Conservation (phyloP, 2,888 invertebrate species). For the Myopa tessellatipennis region DNA sequence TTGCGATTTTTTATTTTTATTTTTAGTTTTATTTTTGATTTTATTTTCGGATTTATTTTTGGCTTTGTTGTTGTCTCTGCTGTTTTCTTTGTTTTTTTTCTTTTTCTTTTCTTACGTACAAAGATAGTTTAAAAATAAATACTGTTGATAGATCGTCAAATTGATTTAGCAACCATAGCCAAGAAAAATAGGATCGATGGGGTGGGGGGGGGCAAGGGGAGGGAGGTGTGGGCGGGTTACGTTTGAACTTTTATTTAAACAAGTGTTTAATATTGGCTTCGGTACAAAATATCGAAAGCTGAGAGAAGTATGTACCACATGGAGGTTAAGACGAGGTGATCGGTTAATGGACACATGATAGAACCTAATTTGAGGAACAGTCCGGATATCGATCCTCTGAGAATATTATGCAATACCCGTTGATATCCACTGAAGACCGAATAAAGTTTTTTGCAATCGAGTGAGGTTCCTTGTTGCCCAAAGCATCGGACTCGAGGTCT, state of each 20-base stretch:
- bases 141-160: conserved; percentile 21
- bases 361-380: no score
- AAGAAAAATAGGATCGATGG: not conserved
- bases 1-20: conserved; percentile 9
- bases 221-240: not conserved
- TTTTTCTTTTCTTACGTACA: not conserved
- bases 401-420: no score
- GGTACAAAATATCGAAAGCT: no score
- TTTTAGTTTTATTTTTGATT: conserved; percentile 9
- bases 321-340: no score
- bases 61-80: not conserved
- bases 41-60: conserved; percentile 11
- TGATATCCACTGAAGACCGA: no score
- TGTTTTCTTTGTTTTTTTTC: not conserved
- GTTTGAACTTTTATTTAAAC: not conserved
- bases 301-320: no score
- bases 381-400: no score
- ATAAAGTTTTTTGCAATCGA: no score
- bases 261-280: not conserved
- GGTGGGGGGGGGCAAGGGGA: not conserved
- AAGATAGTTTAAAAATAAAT: conserved; percentile 13
- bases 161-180: not conserved
- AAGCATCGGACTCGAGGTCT: no score
- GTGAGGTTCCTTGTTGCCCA: no score
- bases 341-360: no score